These are phyloP conservation scores for Coleophora flavipennella DNA, from an alignment of 2,888 invertebrate genomes.

Conservation along the genomic window DNA sequence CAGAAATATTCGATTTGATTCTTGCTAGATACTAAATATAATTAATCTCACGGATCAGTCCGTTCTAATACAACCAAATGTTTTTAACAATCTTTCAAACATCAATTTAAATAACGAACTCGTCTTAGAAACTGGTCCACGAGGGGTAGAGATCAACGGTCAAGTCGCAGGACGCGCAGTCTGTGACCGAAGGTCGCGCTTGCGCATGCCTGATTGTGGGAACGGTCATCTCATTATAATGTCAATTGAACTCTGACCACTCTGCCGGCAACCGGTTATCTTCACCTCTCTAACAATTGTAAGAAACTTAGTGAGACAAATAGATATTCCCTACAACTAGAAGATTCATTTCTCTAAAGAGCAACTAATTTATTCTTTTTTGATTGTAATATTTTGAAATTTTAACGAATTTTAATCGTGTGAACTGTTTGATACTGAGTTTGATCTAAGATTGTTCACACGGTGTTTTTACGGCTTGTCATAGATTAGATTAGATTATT, in stretches of 20 bases:
- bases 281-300: neutral
- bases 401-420: slow-evolving; percentile 28
- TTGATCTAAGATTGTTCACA: slow-evolving; percentile 23
- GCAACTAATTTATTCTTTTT: slow-evolving; percentile 42
- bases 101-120: slow-evolving; percentile 12
- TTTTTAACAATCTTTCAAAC: too few species aligned
- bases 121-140: slow-evolving; percentile 15
- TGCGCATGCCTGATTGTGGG: slow-evolving; percentile 48
- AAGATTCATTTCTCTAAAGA: slow-evolving; percentile 31
- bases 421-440: slow-evolving; percentile 12
- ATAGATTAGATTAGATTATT: too few species aligned
- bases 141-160: slow-evolving; percentile 52
- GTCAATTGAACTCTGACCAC: slow-evolving; percentile 43
- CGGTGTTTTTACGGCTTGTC: too few species aligned
- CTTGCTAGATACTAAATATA: too few species aligned
- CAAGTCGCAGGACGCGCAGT: slow-evolving; percentile 30
- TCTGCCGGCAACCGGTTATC: slow-evolving; percentile 49
- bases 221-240: slow-evolving; percentile 32
- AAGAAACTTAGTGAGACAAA: too few species aligned
- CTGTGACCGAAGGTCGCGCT: slow-evolving; percentile 45
- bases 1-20: too few species aligned
- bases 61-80: too few species aligned
- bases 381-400: slow-evolving; percentile 40
- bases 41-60: too few species aligned
- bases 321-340: slow-evolving; percentile 4